A percentile compares a stretch with the other conserved stretches of the same genome.
Conservation (phyloP, 2,797 vertebrate species). For the Morelia viridis region DNA sequence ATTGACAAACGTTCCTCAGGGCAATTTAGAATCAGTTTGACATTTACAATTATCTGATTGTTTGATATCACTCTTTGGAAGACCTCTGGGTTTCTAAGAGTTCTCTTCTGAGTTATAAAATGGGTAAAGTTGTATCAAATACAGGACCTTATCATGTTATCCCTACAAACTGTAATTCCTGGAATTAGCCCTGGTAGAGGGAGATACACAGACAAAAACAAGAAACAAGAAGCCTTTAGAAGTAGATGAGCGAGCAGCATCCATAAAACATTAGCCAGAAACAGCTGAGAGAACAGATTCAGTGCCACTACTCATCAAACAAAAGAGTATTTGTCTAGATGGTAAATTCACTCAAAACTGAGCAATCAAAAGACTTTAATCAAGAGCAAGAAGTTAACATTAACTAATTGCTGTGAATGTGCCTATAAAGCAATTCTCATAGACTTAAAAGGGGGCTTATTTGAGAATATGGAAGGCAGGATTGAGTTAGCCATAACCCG, state of each 20-base stretch:
- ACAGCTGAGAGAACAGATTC: not conserved
- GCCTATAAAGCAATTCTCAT: not conserved
- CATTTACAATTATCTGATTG: not conserved
- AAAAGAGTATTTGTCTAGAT: not conserved
- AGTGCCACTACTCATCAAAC: not conserved
- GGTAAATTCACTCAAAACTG: not conserved
- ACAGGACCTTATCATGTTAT: too few species aligned
- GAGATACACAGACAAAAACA: not conserved
- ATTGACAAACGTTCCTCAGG: not conserved
- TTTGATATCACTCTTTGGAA: not conserved
- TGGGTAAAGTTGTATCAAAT: too few species aligned
- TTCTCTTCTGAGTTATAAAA: too few species aligned
- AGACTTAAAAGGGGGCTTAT: not conserved
- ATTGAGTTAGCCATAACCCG: not conserved
- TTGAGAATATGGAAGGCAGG: not conserved
- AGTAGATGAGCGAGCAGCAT: not conserved
- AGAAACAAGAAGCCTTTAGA: not conserved
- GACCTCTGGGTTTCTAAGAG: too few species aligned
- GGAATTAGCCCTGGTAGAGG: not conserved
- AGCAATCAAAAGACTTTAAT: not conserved
- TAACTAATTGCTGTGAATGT: not conserved
- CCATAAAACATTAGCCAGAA: not conserved
- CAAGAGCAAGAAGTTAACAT: not conserved
- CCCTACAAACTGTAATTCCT: not conserved
- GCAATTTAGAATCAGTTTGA: not conserved